These are phyloP conservation scores for Neotoxoptera formosana DNA, from an alignment of 1,140 invertebrate species.

Conservation along the genomic window DNA sequence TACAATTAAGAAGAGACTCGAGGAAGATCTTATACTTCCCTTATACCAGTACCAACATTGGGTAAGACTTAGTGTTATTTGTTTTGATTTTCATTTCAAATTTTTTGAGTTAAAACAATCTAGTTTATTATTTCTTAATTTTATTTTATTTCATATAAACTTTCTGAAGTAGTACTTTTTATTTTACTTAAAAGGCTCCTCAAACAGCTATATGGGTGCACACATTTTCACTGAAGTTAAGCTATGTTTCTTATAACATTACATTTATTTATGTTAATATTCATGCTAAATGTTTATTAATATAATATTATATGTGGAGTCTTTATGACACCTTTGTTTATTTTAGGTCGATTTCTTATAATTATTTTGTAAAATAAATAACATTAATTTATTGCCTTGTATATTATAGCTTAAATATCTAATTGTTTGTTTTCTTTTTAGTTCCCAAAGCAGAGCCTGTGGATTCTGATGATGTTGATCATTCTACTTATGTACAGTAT, in stretches of 20 bases:
- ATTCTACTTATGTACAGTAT: conserved; percentile 75
- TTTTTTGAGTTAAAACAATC: background rate
- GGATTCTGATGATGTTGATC: conserved; percentile 67
- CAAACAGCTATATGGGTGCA: background rate
- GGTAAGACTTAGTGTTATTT: conserved; percentile 61
- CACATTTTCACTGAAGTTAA: background rate
- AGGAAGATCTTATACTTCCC: conserved; percentile 63
- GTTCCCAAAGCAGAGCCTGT: conserved; percentile 67
- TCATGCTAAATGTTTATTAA: background rate
- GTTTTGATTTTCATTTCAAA: background rate
- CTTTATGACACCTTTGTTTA: background rate
- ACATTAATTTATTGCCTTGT: background rate
- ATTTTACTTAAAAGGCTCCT: background rate
- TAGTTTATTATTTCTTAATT: background rate
- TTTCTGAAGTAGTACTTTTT: background rate
- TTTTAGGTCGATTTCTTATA: background rate
- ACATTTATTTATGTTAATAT: background rate
- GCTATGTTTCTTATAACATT: background rate
- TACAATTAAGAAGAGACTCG: conserved; percentile 59
- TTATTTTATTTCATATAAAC: background rate
- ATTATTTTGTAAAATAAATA: background rate
- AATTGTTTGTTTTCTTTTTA: conserved; percentile 61
- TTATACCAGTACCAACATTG: conserved; percentile 63
- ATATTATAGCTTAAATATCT: background rate
- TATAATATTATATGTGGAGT: background rate